Percentiles rank a stretch among this genome's conserved stretches.
Evolutionary conservation across 2,888 invertebrate genomes (phyloP).

Genomic region (Acholoe squamosa): DNA sequence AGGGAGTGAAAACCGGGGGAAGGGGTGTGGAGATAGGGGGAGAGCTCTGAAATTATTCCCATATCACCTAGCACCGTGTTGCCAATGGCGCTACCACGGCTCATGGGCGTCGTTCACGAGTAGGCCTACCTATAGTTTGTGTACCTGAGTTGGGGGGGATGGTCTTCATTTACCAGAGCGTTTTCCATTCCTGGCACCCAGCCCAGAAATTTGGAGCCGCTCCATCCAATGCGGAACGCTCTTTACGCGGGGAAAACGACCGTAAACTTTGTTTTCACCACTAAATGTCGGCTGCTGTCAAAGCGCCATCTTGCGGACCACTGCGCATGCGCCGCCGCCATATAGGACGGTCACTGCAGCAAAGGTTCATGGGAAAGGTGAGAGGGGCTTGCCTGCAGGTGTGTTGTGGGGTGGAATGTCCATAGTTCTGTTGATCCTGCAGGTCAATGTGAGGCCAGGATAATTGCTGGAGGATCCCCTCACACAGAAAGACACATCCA

Average conservation of each 20-base stretch:
- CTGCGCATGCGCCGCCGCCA: conserved; percentile 55
- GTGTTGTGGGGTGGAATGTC: background rate
- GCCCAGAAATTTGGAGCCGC: background rate
- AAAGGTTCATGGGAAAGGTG: conserved; percentile 60
- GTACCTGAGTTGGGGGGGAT: background rate
- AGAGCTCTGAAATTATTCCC: conserved; percentile 30
- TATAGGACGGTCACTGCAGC: background rate
- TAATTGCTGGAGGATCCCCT: background rate
- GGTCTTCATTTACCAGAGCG: background rate
- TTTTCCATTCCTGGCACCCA: background rate
- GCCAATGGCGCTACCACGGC: background rate
- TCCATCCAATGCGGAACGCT: background rate
- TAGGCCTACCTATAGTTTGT: background rate
- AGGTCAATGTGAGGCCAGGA: background rate
- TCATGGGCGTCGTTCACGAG: background rate
- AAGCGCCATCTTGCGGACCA: conserved; percentile 30
- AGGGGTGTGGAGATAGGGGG: background rate
- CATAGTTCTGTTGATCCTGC: background rate
- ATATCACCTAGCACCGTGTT: conserved; percentile 6
- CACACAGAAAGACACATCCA: background rate
- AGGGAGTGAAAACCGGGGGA: background rate
- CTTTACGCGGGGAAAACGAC: conserved; percentile 23
- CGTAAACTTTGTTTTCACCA: conserved; percentile 41
- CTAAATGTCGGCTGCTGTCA: conserved; percentile 38
- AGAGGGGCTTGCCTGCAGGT: conserved; percentile 40